Evolutionary conservation across 1,140 invertebrate species (phyloP), one percentile per base, ranked within the genome.

Genomic region (Paraescarpia echinospica): DNA sequence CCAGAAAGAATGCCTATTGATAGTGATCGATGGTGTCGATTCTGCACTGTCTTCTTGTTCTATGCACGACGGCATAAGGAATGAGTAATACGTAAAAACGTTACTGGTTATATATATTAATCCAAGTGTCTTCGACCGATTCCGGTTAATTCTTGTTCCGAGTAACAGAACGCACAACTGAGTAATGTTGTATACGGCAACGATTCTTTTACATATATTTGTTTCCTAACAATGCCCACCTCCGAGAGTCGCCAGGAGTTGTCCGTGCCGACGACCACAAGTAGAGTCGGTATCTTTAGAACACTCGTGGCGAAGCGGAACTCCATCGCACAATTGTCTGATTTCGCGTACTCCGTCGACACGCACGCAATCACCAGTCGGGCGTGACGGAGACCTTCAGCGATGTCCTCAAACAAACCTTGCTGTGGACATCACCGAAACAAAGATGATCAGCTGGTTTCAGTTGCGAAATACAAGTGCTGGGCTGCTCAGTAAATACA

Each of bases 141-240:
- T 41, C n/a, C 89, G n/a, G 89, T 9, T 89, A 5, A 4, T 89
- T 89, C 34, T 6, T 34, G 8, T 6, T 5, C 89, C 34, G 89
- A 89, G 18, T 9, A 34, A 34, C n/a, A 33, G 4, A 33, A 89
- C 95, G 93, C 5, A 92, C 48, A 6, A 93, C 91, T 12, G 94
- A 77, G 27, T 95, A 48, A 14, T 94, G 92, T 31, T 94, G 91
- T 35, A 31, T 5, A 94, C 93, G 1, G 94, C 95, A 33, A 93
- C 92, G 34, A 93, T 90, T 93, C 94, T 95, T 51, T 95, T 93
- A 92, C 94, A 93, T 93, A 95, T 95, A 34, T 95, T 93, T 93
- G 95, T 95, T 14, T 95, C 93, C 92, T 95, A 95, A 33, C 92
- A 93, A 95, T 94, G 6, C 95, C 95, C 91, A 96, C 94, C 94